Evolutionary conservation across 2,797 vertebrate species (phyloP).

Genomic region (Mormyrus hasselquistii): DNA sequence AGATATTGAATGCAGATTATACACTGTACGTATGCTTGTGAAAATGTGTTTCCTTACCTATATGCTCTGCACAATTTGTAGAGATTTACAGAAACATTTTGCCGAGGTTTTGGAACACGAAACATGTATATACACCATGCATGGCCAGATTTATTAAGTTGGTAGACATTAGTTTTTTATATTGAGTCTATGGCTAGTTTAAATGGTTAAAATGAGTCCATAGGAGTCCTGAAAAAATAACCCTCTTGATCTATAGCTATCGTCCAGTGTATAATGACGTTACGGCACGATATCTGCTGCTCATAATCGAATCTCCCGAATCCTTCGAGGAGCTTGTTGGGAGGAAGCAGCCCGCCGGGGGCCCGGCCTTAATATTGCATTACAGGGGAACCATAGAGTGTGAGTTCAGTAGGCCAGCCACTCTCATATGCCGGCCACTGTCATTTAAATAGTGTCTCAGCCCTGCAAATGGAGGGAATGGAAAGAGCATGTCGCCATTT

Average conservation of each 20-base stretch:
- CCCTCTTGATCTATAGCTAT: neutral
- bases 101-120: neutral
- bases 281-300: neutral
- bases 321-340: neutral
- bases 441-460: neutral
- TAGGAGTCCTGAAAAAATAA: neutral
- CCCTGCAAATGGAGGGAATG: neutral
- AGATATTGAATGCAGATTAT: neutral
- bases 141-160: neutral
- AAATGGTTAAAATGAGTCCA: neutral
- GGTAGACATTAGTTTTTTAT: neutral
- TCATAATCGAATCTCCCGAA: neutral
- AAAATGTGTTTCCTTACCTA: neutral
- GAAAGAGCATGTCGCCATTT: neutral
- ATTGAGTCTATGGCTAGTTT: neutral
- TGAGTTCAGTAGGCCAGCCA: neutral
- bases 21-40: neutral
- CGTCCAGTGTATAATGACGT: neutral
- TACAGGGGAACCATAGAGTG: neutral
- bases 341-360: neutral
- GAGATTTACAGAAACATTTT: neutral
- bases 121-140: neutral
- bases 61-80: neutral
- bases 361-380: neutral
- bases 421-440: neutral